These are phyloP conservation scores for Melieria omissa DNA, from an alignment of 2,888 invertebrate genomes.

Conservation along the genomic window DNA sequence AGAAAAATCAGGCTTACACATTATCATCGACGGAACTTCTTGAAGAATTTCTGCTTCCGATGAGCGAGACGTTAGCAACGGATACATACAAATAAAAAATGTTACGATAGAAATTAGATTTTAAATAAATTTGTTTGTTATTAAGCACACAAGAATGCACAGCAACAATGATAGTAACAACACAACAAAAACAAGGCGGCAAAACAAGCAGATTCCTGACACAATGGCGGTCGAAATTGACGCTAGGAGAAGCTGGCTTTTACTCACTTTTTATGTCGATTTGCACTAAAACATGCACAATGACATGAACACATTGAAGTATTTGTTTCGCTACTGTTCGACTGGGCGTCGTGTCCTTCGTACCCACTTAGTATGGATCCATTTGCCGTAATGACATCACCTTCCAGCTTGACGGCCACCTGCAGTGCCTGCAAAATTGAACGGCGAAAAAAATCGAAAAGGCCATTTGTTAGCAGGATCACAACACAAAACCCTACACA, in stretches of 20 bases:
- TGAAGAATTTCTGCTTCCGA: slow-evolving; percentile 31
- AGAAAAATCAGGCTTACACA: slow-evolving; percentile 45
- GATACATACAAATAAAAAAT: slow-evolving; percentile 5
- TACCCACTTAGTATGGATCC: slow-evolving; percentile 86
- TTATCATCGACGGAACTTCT: slow-evolving; percentile 49
- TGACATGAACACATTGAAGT: slow-evolving; percentile 67
- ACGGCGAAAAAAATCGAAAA: slow-evolving; percentile 12
- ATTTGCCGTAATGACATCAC: slow-evolving; percentile 96
- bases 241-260: neutral
- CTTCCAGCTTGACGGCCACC: slow-evolving; percentile 93
- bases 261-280: slow-evolving; percentile 66
- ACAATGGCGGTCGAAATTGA: neutral
- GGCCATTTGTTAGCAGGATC: too few relatives aligned
- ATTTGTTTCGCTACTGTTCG: slow-evolving; percentile 63
- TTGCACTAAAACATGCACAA: slow-evolving; percentile 67
- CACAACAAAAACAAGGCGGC: slow-evolving; percentile 2
- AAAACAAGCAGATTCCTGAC: too few relatives aligned
- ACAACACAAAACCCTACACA: too few relatives aligned
- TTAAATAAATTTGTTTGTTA: neutral
- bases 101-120: slow-evolving; percentile 7
- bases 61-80: slow-evolving; percentile 6
- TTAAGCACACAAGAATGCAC: neutral
- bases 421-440: slow-evolving; percentile 80
- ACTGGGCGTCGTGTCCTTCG: slow-evolving; percentile 65
- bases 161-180: neutral